A percentile compares a stretch with the other conserved stretches of the same genome.
Evolutionary conservation across 2,888 invertebrate genomes (phyloP).

Genomic region (Diarsia brunnea): DNA sequence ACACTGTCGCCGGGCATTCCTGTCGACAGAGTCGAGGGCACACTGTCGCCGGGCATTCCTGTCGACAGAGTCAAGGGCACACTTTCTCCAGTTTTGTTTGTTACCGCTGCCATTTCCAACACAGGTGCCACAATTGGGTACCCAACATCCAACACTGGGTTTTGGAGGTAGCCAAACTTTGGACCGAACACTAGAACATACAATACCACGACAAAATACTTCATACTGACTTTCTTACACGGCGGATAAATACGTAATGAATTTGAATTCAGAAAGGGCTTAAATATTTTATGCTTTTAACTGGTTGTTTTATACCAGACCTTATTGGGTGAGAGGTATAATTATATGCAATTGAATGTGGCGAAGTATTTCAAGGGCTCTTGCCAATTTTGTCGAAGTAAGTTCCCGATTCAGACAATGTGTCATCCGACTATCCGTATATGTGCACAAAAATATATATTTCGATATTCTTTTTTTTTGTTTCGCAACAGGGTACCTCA

Average conservation of each 20-base stretch:
- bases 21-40: not conserved
- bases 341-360: not conserved
- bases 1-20: too few relatives aligned
- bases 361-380: constrained; percentile 2
- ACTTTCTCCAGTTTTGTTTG: not conserved
- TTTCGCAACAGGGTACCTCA: too few relatives aligned
- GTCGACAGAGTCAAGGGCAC: not conserved
- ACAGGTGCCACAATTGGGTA: not conserved
- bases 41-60: not conserved
- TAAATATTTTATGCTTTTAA: constrained; percentile 1
- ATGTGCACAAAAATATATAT: too few relatives aligned
- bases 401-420: not conserved
- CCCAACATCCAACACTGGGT: not conserved
- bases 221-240: constrained; percentile 14
- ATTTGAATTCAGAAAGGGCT: not conserved
- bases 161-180: not conserved
- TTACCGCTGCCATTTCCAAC: not conserved
- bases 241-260: not conserved
- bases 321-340: not conserved
- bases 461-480: too few relatives aligned
- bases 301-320: not conserved
- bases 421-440: not conserved
- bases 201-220: constrained; percentile 7
- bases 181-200: not conserved
- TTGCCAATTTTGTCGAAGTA: not conserved